Percentiles rank a stretch among this genome's conserved stretches.
phyloP scores from a whole-genome alignment of 2,113 vertebrate genomes.

The Phoxinus phoxinus region DNA sequence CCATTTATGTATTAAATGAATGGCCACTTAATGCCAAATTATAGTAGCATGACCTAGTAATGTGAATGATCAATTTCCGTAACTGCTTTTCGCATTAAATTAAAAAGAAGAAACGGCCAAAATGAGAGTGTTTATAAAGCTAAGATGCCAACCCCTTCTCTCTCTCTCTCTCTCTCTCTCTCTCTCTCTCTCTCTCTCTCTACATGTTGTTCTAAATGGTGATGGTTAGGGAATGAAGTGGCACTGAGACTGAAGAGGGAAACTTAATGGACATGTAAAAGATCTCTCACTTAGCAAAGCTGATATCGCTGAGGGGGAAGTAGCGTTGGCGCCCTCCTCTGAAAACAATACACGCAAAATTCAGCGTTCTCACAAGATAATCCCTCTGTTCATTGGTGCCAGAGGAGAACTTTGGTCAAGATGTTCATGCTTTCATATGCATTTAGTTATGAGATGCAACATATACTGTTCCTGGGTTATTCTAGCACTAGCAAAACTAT shows the following conservation, averaged over 20 bases:
- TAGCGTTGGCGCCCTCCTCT: conserved; percentile 53
- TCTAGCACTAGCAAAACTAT: too few relatives aligned
- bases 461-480: not conserved
- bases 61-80: not conserved
- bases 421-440: not conserved
- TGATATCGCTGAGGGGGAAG: conserved; percentile 54
- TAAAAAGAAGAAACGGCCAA: not conserved
- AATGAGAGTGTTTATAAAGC: not conserved
- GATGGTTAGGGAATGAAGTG: conserved; percentile 33
- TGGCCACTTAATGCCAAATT: not conserved
- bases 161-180: conserved; percentile 26
- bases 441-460: not conserved
- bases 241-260: conserved; percentile 40
- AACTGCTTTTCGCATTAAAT: not conserved
- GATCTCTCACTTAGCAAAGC: conserved; percentile 56
- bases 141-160: not conserved
- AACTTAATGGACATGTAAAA: conserved; percentile 57
- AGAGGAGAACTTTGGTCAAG: conserved; percentile 42
- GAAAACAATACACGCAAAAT: conserved; percentile 58
- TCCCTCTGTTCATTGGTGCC: not conserved
- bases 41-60: not conserved
- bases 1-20: not conserved
- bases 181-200: conserved; percentile 15
- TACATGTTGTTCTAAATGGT: not conserved
- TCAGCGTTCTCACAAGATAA: conserved; percentile 42